Base-by-base conservation (phyloP, 2,888 invertebrate species). In the Osedax fenrisi region DNA sequence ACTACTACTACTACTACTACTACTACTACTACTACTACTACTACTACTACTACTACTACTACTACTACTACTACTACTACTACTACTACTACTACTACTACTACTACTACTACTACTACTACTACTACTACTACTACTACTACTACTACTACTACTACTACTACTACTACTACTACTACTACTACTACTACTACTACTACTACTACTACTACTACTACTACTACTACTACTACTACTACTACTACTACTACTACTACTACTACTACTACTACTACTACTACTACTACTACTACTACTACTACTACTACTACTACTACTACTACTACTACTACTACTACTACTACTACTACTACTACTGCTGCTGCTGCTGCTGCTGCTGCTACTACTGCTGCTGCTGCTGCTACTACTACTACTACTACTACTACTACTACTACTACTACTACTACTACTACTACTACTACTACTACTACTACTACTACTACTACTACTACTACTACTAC, bases 61-160 rank as follows among this genome's bases (percentile, higher is more conserved):
- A 61, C 61, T 61, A 61, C 61, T 61, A 61, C 61, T 61, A 61
- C 61, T 61, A 61, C 61, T 10, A 61, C 61, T 61, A 61, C 61
- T 61, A 61, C 61, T 61, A 61, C 61, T 10, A 61, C 61, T 61
- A 1, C 61, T 10, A 61, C 61, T 61, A 61, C 61, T 61, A 61
- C 61, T 61, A 61, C 61, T 61, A 61, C 1, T n/a, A n/a, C n/a
- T n/a, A n/a, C n/a, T n/a, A 56, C n/a, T 0, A 56, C n/a, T 56
- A 10, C 61, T 10, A 61, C 61, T 10, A 61, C 61, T 22, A 61
- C 61, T 3, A 61, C 61, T 5, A 61, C 61, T 5, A 61, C 61
- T 22, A 3, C 61, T 5, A 61, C 61, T 5, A 61, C 5, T 5
- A 61, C 61, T 5, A 61, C 61, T 5, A 61, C 61, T 5, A 61